Evolutionary conservation across 2,113 vertebrate species (phyloP).

Genomic region (Protobothrops flavoviridis): DNA sequence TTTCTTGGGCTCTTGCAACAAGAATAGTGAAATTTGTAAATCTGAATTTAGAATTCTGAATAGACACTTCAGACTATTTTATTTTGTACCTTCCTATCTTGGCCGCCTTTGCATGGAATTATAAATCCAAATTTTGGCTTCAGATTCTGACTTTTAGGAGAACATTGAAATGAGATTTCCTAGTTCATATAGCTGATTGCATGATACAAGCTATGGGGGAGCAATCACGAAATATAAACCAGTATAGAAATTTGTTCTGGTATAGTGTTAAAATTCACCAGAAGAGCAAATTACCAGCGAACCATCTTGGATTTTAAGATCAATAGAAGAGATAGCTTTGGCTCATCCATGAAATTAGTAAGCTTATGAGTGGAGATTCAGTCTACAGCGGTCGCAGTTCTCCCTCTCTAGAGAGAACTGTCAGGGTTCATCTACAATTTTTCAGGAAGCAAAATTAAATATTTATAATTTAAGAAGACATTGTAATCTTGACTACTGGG

Average conservation of each 20-base stretch:
- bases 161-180: background rate
- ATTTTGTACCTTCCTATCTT: background rate
- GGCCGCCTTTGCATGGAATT: background rate
- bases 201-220: background rate
- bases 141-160: background rate
- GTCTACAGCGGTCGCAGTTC: background rate
- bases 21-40: background rate
- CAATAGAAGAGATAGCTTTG: background rate
- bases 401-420: background rate
- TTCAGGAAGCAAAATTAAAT: background rate
- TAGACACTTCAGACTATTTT: background rate
- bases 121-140: background rate
- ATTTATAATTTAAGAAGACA: background rate
- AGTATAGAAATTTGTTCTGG: background rate
- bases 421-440: background rate
- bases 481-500: background rate
- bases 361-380: background rate
- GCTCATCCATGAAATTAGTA: background rate
- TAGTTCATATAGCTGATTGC: background rate
- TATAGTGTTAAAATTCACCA: background rate
- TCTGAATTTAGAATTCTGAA: background rate
- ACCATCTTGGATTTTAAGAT: background rate
- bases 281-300: background rate
- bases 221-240: background rate
- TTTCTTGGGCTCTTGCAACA: background rate